Base-by-base conservation (phyloP, 2,888 invertebrate species). In the Linyphia triangularis region DNA sequence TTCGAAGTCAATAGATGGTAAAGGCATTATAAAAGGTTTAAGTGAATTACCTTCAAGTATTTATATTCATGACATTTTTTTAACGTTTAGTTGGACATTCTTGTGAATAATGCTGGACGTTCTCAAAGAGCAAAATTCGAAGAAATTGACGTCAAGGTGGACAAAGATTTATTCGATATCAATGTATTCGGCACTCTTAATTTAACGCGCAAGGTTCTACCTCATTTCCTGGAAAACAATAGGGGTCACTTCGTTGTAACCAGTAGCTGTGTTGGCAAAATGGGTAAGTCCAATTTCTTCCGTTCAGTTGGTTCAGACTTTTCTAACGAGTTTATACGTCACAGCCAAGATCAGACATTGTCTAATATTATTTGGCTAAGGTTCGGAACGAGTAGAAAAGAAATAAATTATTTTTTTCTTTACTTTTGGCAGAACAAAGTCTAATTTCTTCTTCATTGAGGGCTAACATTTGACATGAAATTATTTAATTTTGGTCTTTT, bases 51-150 rank as follows among this genome's bases (percentile, higher is more conserved):
- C 13, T 43, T 73, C 9, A 13, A 19, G 16, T n/a, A 43, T 30
- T 16, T 0, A n/a, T 37, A 24, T 69, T 24, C 6, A 16, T 3
- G 19, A 43, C 6, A 37, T 19, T 65, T 40, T 63, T 69, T 1
- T 30, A 2, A 43, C 28, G 6, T 85, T 59, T 92, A 95, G 93
- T 92, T 97, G 61, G 96, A 97, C 92, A 94, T 97, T 85, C 93
- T 97, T 51, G 94, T 97, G 0, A 96, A 96, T 92, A 97, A 97
- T 93, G 96, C 96, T 0, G 97, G 96, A 0, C 93, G 96, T 78
- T 95, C 96, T 13, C 97, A 97, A 92, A 93, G 97, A 89, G 96
- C 96, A 0, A 91, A 92, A 22, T 96, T 96, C 95, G 95, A 95
- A 89, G 93, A 95, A 0, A 96, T 95, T 63, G 95, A 95, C 0